Percentiles rank a stretch among this genome's conserved stretches.
These are phyloP conservation scores for Tribolium castaneum DNA, from an alignment of 1,140 invertebrate species.

Conservation along the genomic window DNA sequence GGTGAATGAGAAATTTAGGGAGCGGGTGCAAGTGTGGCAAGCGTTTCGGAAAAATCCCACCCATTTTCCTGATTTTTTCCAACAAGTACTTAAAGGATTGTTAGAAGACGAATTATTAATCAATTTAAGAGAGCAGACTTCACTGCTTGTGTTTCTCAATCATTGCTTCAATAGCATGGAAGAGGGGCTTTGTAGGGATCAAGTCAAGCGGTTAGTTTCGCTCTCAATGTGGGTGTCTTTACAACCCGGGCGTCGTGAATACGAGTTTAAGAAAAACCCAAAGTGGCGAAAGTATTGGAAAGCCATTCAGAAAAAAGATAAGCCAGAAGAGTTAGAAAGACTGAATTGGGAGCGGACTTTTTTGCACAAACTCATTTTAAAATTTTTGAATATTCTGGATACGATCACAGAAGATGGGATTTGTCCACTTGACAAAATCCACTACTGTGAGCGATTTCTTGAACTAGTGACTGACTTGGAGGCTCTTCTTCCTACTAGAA, in stretches of 20 bases:
- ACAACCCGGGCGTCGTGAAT: slow-evolving; percentile 82
- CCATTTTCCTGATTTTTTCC: slow-evolving; percentile 90
- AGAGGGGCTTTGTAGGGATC: slow-evolving; percentile 90
- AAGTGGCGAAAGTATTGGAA: slow-evolving; percentile 96
- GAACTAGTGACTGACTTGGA: slow-evolving; percentile 97
- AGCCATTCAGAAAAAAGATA: slow-evolving; percentile 87
- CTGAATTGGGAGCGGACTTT: slow-evolving; percentile 91
- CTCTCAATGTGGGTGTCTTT: slow-evolving; percentile 95
- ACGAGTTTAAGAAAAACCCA: slow-evolving; percentile 86
- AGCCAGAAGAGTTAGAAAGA: slow-evolving; percentile 76
- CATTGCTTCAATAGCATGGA: slow-evolving; percentile 99
- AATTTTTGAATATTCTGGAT: slow-evolving; percentile 89
- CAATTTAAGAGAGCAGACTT: slow-evolving; percentile 84
- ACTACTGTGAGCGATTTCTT: slow-evolving; percentile 95
- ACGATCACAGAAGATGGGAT: slow-evolving; percentile 76
- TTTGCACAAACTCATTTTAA: slow-evolving; percentile 88
- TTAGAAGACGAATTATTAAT: slow-evolving; percentile 68
- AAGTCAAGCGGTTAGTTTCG: slow-evolving; percentile 92
- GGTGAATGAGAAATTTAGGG: slow-evolving; percentile 98
- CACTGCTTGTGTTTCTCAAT: slow-evolving; percentile 91
- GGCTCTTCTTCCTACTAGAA: slow-evolving; percentile 91
- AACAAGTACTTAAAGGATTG: slow-evolving; percentile 80
- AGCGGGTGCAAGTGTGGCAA: slow-evolving; percentile 96
- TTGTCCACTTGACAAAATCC: slow-evolving; percentile 68
- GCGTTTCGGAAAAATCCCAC: slow-evolving; percentile 83